phyloP scores from a whole-genome alignment of 2,888 invertebrate species.

The Sesamia inferens region DNA sequence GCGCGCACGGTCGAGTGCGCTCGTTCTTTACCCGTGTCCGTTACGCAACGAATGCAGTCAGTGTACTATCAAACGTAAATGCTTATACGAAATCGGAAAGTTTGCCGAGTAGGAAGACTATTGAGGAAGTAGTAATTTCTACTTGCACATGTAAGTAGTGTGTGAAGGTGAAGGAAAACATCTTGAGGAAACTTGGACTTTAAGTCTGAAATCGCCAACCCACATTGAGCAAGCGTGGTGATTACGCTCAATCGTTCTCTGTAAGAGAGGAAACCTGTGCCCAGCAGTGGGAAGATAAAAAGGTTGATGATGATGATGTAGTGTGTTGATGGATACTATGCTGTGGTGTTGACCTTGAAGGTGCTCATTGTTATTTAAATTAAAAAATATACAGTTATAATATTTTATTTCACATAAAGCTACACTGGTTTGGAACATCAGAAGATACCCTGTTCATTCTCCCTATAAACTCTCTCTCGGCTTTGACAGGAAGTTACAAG shows the following conservation, averaged over 20 bases:
- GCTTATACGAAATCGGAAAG: slow-evolving; percentile 55
- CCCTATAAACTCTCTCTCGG: no score
- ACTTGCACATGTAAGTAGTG: background rate
- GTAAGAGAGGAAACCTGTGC: no score
- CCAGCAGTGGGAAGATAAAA: no score
- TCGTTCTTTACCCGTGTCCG: slow-evolving; percentile 34
- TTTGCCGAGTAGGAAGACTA: slow-evolving; percentile 62
- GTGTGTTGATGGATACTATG: background rate
- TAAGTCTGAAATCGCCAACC: no score
- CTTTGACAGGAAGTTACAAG: background rate
- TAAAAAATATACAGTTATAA: background rate
- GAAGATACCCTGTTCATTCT: background rate
- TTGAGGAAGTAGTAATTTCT: slow-evolving; percentile 57
- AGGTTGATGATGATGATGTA: no score
- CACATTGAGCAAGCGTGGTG: no score
- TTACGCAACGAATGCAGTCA: slow-evolving; percentile 53
- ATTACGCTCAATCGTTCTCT: no score
- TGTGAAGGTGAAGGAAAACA: background rate
- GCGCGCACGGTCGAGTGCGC: slow-evolving; percentile 40
- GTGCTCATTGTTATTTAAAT: background rate
- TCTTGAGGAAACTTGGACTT: no score
- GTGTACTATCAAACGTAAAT: slow-evolving; percentile 53
- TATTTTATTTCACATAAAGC: background rate
- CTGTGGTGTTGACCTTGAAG: background rate
- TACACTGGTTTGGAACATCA: background rate